These are phyloP conservation scores for Aspidoscelis tigris DNA, from an alignment of 2,113 vertebrate species.

Conservation along the genomic window DNA sequence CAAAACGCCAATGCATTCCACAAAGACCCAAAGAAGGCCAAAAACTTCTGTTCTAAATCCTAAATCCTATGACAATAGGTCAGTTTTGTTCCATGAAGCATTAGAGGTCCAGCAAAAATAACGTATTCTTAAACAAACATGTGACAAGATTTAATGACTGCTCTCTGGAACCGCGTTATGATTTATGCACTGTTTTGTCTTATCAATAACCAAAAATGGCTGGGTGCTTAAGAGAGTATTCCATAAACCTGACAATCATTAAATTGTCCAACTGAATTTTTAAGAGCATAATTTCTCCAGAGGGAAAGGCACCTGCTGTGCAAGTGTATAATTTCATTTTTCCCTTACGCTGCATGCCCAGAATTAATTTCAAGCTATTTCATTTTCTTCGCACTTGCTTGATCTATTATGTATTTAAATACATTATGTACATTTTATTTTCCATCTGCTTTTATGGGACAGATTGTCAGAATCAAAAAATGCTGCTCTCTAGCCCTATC, in stretches of 20 bases:
- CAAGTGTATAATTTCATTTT: slow-evolving; percentile 38
- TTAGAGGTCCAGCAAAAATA: background rate
- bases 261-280: slow-evolving; percentile 36
- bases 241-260: slow-evolving; percentile 45
- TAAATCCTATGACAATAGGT: background rate
- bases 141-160: slow-evolving; percentile 3
- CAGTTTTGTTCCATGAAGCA: background rate
- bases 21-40: background rate
- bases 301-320: slow-evolving; percentile 31
- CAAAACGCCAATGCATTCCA: too few relatives aligned
- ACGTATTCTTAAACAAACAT: slow-evolving; percentile 2
- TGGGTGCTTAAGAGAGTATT: slow-evolving; percentile 32
- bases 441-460: slow-evolving; percentile 36
- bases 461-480: slow-evolving; percentile 38
- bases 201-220: slow-evolving; percentile 32
- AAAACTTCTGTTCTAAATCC: background rate
- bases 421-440: slow-evolving; percentile 37
- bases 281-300: slow-evolving; percentile 40
- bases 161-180: background rate
- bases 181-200: slow-evolving; percentile 29
- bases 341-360: slow-evolving; percentile 28
- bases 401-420: slow-evolving; percentile 42
- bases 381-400: slow-evolving; percentile 32
- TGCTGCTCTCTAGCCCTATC: slow-evolving; percentile 6
- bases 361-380: slow-evolving; percentile 39